Evolutionary conservation across 2,797 vertebrate species (phyloP).

Genomic region (Phataginus tetradactyla): DNA sequence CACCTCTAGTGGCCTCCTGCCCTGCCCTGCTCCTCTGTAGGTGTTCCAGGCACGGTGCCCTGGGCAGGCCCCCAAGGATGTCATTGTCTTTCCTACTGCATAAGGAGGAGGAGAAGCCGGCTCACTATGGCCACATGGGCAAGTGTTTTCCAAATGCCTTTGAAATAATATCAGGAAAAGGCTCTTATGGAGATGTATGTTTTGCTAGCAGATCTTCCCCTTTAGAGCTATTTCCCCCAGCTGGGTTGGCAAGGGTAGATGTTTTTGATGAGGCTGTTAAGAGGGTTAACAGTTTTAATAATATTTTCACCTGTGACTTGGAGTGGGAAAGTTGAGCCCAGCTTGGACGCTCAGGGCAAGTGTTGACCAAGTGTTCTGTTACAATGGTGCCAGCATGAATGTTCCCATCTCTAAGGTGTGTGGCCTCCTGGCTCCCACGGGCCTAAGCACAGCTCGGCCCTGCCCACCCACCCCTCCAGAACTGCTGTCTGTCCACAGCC

Average conservation of each 20-base stretch:
- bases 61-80: not conserved
- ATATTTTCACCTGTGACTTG: constrained; percentile 24
- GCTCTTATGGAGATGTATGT: not conserved
- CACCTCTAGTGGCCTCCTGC: too few relatives aligned
- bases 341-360: not conserved
- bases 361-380: not conserved
- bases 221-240: not conserved
- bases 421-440: not conserved
- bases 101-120: not conserved
- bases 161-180: not conserved
- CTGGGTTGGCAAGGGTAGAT: not conserved
- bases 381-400: accelerated
- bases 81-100: not conserved
- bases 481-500: not conserved
- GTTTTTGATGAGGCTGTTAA: not conserved
- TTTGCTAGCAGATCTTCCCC: not conserved
- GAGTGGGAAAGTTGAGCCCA: not conserved
- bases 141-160: not conserved
- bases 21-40: accelerated
- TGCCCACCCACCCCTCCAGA: not conserved
- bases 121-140: not conserved
- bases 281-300: not conserved
- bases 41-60: not conserved
- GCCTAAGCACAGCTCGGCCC: not conserved
- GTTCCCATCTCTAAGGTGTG: not conserved